Evolutionary conservation across 2,888 invertebrate genomes (phyloP).

Genomic region (Antheraea assamensis): DNA sequence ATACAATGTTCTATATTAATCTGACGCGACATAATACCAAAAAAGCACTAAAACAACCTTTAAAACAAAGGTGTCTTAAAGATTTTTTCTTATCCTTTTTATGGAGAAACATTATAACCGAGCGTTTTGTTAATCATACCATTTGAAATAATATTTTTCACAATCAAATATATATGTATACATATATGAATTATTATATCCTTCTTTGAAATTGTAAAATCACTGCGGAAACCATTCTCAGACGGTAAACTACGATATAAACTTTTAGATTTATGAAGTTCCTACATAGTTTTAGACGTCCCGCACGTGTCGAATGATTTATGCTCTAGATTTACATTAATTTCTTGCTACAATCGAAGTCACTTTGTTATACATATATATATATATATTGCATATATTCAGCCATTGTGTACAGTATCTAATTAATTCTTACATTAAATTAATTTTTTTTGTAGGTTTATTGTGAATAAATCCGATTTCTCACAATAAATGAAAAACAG

Average conservation of each 20-base stretch:
- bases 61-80: too few species aligned
- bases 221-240: conserved; percentile 50
- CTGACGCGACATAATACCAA: too few species aligned
- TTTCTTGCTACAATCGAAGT: conserved; percentile 43
- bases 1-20: too few species aligned
- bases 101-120: too few species aligned
- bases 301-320: conserved; percentile 57
- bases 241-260: conserved; percentile 59
- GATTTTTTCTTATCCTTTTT: too few species aligned
- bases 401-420: not conserved
- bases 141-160: conserved; percentile 14
- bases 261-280: conserved; percentile 68
- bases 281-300: conserved; percentile 39
- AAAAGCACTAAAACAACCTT: too few species aligned
- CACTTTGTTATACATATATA: conserved; percentile 39
- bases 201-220: conserved; percentile 55
- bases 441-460: not conserved
- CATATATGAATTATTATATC: conserved; percentile 7
- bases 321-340: conserved; percentile 50
- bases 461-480: too few species aligned
- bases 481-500: not conserved
- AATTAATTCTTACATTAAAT: not conserved
- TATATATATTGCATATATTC: conserved; percentile 39
- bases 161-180: not conserved
- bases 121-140: not conserved